Base-by-base conservation (phyloP, 30 jellyfish, hydroid and myxozoan species). In the Catostylus mosaicus region DNA sequence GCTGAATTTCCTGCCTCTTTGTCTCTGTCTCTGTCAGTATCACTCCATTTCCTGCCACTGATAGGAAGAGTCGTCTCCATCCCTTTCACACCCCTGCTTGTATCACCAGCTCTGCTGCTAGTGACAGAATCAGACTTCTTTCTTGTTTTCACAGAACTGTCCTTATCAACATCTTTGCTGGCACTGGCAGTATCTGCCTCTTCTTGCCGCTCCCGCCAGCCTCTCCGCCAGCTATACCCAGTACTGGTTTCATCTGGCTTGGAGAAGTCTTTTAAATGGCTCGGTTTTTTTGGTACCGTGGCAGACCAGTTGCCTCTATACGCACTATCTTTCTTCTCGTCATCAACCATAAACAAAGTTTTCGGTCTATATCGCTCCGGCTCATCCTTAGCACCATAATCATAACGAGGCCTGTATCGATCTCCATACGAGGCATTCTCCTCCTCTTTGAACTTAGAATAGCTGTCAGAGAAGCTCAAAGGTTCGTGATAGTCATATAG, bases 251-350 rank as follows among this genome's bases (percentile, higher is more conserved):
- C 85, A 24, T 82, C 86, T 6, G 92, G 92, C 50, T 35, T 59
- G 11, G 82, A 51, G 57, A 82, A 82, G 46, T 82, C 92, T 40
- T 46, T 74, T 86, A 82, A 45, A 57, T 82, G 92, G 29, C 67
- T 65, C 27, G 92, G 92, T 43, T 38, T 57, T 72, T 68, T 71
- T 2, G 92, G 92, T 22, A 82, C 92, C 6, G 26, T 33, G 32
- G 60, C 92, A 46, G 92, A 82, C 92, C 92, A 82, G 54, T 29
- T 68, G 3, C 92, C 92, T 34, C 92, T 52, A 67, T 82, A 82
- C 20, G 92, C 78, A 19, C 77, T 68, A 7, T 51, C 75, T 3
- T 82, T 60, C 45, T 70, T 69, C 12, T 70, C 82, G 5, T 81
- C 84, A 8, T 69, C 85, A 70, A 34, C 80, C 92, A 82, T 32